phyloP scores from a whole-genome alignment of 2,113 vertebrate species.

The Gila orcuttii region DNA sequence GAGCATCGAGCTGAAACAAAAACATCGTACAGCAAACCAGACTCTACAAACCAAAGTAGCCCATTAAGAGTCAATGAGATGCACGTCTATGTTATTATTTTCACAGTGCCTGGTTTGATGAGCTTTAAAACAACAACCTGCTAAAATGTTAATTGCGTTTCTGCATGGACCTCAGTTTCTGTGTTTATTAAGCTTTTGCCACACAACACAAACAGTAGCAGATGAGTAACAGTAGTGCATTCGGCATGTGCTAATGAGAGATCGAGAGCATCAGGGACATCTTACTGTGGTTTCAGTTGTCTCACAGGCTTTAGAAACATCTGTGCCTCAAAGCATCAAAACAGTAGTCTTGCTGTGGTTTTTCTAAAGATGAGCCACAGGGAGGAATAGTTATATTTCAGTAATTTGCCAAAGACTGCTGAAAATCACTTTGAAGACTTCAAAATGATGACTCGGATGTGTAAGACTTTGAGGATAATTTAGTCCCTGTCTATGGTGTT shows the following conservation, averaged over 20 bases:
- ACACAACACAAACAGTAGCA: slow-evolving; percentile 29
- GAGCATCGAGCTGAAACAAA: slow-evolving; percentile 26
- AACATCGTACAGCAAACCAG: slow-evolving; percentile 1
- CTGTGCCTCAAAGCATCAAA: not conserved
- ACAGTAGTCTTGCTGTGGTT: not conserved
- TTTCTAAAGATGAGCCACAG: not conserved
- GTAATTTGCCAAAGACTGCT: not conserved
- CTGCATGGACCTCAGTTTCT: slow-evolving; percentile 18
- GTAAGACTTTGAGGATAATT: slow-evolving; percentile 5
- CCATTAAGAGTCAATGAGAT: slow-evolving; percentile 41
- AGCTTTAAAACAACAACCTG: slow-evolving; percentile 33
- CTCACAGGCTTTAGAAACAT: slow-evolving; percentile 16
- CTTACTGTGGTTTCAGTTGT: not conserved
- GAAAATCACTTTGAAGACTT: not conserved
- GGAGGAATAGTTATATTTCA: not conserved
- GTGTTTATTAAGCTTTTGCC: slow-evolving; percentile 30
- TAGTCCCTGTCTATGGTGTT: not conserved
- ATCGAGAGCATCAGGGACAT: not conserved
- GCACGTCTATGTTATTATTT: slow-evolving; percentile 33
- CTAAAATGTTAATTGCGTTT: slow-evolving; percentile 32
- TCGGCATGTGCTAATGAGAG: slow-evolving; percentile 27
- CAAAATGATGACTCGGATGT: not conserved
- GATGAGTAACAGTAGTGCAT: slow-evolving; percentile 37
- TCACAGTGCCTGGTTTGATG: slow-evolving; percentile 40
- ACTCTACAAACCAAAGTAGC: not conserved